phyloP scores from a whole-genome alignment of 2,797 vertebrate species.

The Brachymystax lenok region DNA sequence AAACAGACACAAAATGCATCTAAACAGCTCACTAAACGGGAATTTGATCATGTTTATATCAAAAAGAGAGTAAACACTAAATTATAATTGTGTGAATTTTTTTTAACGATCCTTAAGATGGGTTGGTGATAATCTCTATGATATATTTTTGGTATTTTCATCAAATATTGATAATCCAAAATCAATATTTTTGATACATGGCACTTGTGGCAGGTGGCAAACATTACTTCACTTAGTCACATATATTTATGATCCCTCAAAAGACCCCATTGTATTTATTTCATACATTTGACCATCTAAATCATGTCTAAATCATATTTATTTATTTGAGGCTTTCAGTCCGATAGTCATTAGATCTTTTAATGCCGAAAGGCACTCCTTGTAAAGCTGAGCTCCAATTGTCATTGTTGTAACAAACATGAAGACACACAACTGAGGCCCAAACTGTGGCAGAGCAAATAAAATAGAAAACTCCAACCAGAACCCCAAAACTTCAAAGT shows the following conservation, averaged over 20 bases:
- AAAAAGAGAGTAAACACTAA: constrained; percentile 4
- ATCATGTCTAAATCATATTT: background rate
- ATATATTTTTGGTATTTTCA: constrained; percentile 13
- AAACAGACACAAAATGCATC: no score
- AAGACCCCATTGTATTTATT: background rate
- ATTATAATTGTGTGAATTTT: background rate
- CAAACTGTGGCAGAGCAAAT: background rate
- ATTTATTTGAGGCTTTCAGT: background rate
- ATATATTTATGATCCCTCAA: background rate
- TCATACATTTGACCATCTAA: background rate
- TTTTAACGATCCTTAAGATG: background rate
- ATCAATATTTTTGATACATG: constrained; percentile 14
- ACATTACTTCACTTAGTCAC: background rate
- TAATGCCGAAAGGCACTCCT: constrained; percentile 29
- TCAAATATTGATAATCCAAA: constrained; percentile 11
- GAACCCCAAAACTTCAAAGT: background rate
- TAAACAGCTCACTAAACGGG: background rate
- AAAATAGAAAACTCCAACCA: background rate
- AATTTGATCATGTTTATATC: constrained; percentile 1
- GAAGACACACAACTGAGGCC: constrained; percentile 4
- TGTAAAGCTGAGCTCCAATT: constrained; percentile 11
- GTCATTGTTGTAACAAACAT: background rate
- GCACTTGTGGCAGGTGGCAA: constrained; percentile 28
- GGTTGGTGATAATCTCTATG: no score
- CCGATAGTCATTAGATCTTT: background rate